A percentile compares a stretch with the other conserved stretches of the same genome.
phyloP scores from a whole-genome alignment of 2,888 invertebrate species.

The Hanleya hanleyi region DNA sequence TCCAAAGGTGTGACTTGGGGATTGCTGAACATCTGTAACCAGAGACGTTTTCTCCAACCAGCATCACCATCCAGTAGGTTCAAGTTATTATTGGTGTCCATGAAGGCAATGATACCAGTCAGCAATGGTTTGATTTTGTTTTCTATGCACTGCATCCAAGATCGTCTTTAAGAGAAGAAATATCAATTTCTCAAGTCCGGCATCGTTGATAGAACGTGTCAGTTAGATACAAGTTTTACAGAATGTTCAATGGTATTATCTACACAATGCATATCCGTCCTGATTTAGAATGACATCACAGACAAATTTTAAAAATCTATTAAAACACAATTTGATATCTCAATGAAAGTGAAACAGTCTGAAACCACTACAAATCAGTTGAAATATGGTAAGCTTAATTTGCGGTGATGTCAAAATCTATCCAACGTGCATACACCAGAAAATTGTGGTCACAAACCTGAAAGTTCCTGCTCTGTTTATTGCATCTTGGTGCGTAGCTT shows the following conservation, averaged over 20 bases:
- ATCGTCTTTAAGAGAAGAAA: slow-evolving; percentile 43
- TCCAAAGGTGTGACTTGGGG: slow-evolving; percentile 40
- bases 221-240: no score
- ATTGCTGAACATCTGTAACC: slow-evolving; percentile 49
- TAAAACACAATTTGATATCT: no score
- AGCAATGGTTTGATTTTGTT: slow-evolving; percentile 58
- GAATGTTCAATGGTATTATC: no score
- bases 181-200: no score
- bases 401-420: no score
- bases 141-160: slow-evolving; percentile 54
- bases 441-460: background rate
- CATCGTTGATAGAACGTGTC: no score
- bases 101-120: slow-evolving; percentile 61
- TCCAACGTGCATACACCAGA: no score
- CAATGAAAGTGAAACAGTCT: background rate
- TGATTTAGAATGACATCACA: no score
- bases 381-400: no score
- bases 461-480: slow-evolving; percentile 43
- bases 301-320: no score
- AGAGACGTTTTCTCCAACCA: slow-evolving; percentile 51
- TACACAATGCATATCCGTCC: no score
- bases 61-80: slow-evolving; percentile 35
- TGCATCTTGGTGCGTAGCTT: slow-evolving; percentile 55
- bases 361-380: background rate
- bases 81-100: slow-evolving; percentile 64